Percentiles rank a stretch among this genome's conserved stretches.
Conservation (phyloP, 2,888 invertebrate genomes). For the Ochlodes sylvanus region DNA sequence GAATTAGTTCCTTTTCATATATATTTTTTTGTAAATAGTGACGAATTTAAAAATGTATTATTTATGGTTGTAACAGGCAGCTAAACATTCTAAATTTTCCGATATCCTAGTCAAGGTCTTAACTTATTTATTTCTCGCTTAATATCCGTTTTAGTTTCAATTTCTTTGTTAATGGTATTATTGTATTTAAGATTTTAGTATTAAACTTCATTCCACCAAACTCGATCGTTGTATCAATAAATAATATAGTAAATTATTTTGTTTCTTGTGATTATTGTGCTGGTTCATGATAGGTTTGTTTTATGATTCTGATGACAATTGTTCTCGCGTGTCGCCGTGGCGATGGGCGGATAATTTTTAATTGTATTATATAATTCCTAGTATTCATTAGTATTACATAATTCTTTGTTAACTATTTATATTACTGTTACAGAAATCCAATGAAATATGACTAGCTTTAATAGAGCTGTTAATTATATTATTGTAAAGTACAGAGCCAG, state of each 20-base stretch:
- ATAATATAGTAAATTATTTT: constrained; percentile 73
- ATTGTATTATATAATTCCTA: constrained; percentile 76
- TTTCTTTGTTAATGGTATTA: constrained; percentile 65
- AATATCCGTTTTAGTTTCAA: constrained; percentile 65
- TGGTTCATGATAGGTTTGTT: constrained; percentile 46
- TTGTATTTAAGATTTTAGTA: constrained; percentile 53
- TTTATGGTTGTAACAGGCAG: constrained; percentile 69
- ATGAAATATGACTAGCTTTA: constrained; percentile 80
- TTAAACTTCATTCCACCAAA: constrained; percentile 65
- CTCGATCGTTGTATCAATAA: constrained; percentile 56
- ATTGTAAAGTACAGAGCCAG: constrained; percentile 82
- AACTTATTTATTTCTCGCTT: constrained; percentile 76
- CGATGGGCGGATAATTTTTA: constrained; percentile 62
- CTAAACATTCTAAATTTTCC: constrained; percentile 75
- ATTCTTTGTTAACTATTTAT: constrained; percentile 84
- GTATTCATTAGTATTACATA: constrained; percentile 74
- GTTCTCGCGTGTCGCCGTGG: constrained; percentile 44
- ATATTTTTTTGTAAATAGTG: constrained; percentile 74
- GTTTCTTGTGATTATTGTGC: constrained; percentile 49
- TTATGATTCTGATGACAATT: constrained; percentile 41
- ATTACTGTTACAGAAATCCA: constrained; percentile 79
- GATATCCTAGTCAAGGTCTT: constrained; percentile 82
- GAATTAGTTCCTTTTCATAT: constrained; percentile 81
- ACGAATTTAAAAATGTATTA: constrained; percentile 77
- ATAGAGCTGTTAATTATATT: constrained; percentile 80